Conservation (phyloP, 2,113 vertebrate species). For the Podarcis raffonei region DNA sequence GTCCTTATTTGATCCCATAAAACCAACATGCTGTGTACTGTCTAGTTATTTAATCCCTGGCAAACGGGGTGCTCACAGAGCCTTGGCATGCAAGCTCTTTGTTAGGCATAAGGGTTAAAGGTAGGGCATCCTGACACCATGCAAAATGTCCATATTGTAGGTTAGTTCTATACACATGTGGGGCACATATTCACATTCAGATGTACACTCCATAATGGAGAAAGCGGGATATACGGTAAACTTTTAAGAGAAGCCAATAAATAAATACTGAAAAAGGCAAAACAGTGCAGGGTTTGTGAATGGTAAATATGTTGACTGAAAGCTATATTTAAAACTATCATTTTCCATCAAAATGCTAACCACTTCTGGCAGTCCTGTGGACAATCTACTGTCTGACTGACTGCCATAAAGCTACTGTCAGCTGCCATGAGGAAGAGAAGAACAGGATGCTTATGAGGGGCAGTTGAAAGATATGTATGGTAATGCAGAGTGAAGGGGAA, state of each 20-base stretch:
- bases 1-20: too few species aligned
- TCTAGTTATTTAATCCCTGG: too few species aligned
- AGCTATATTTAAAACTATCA: background rate
- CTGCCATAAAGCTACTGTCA: background rate
- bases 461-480: background rate
- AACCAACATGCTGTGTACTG: too few species aligned
- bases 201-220: background rate
- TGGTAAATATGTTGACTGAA: background rate
- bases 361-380: background rate
- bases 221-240: too few species aligned
- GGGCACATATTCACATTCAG: background rate
- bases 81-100: too few species aligned
- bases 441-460: background rate
- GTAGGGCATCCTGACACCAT: too few species aligned
- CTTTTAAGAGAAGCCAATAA: too few species aligned
- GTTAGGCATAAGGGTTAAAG: too few species aligned
- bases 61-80: accelerated
- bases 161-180: too few species aligned
- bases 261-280: too few species aligned
- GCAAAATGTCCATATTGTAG: too few species aligned
- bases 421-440: background rate
- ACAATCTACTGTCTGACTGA: background rate
- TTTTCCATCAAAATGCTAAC: background rate
- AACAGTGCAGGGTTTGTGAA: background rate
- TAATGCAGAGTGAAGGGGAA: background rate